Base-by-base conservation (phyloP, 2,797 vertebrate species). In the Acanthurus leucopareius region DNA sequence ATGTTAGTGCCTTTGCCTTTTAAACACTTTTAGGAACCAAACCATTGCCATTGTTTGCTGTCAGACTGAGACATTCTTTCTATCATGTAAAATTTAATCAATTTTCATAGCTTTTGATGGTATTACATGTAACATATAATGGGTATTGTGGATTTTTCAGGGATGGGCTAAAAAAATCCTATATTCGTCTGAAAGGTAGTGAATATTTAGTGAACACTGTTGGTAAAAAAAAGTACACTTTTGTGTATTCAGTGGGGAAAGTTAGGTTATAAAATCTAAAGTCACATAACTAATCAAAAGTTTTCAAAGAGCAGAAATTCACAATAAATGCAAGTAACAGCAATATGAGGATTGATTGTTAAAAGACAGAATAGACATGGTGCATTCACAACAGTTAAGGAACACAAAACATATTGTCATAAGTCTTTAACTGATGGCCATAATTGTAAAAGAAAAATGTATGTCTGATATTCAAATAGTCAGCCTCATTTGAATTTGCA, bases 401-500 rank as follows among this genome's bases (percentile, higher is more conserved):
- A 45, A 76, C 56, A 68, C 11, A 69, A 15, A 7, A 57, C 25
- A 25, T 49, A 22, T 13, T 69, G 11, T 45, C 28, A 67, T 16
- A 10, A 22, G 70, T 45, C 32, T 19, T 52, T n/a, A 48, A 16
- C 17, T 6, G 25, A 10, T n/a, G 22, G 15, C 2, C 10, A 25
- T 69, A 17, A 57, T 61, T 68, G 68, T 62, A 16, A 65, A 32
- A 32, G 28, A 48, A 2, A 40, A 53, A 3, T 48, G 20, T 0
- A 6, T 38, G 17, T 19, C 20, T 58, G 52, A 69, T 69, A n/a
- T 66, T 84, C 1, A 58, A 63, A 78, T 32, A 28, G 47, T 77
- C 49, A 19, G 59, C 15, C 19, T 72, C 20, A 9, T 62, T 56
- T 73, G 44, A 75, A 20, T 11, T 35, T 69, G 7, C 63, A 19